Percentiles rank a stretch among this genome's conserved stretches.
Evolutionary conservation across 2,888 invertebrate species (phyloP).

Genomic region (Nasonia oneida): DNA sequence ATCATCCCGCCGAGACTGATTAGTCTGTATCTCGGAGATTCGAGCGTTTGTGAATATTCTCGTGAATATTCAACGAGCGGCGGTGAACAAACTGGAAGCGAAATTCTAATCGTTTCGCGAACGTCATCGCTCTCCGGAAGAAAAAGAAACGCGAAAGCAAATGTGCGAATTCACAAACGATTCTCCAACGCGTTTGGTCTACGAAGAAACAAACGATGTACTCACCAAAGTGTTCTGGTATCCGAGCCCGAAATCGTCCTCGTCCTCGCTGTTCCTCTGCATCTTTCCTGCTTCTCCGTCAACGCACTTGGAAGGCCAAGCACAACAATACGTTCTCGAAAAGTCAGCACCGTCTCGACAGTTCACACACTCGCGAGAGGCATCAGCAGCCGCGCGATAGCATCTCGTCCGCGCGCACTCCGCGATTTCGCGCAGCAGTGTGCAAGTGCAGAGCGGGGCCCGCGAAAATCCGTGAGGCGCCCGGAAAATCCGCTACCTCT

Average conservation of each 20-base stretch:
- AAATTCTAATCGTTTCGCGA: too few relatives aligned
- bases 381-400: not conserved
- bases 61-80: too few relatives aligned
- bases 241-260: conserved; percentile 85
- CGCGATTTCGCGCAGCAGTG: not conserved
- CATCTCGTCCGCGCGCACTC: not conserved
- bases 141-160: not conserved
- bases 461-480: not conserved
- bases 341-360: not conserved
- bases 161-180: not conserved
- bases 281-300: conserved; percentile 2
- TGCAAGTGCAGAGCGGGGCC: not conserved
- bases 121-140: not conserved
- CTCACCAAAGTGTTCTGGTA: conserved; percentile 87
- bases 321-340: not conserved
- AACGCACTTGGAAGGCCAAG: not conserved
- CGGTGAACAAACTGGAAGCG: too few relatives aligned
- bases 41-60: not conserved
- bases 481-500: conserved; percentile 27
- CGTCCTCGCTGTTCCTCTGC: conserved; percentile 77
- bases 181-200: not conserved
- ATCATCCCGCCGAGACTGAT: not conserved
- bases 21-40: not conserved
- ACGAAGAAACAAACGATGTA: conserved; percentile 63
- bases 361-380: not conserved